Conservation (phyloP, 1,140 invertebrate genomes). For the Stegodyphus dumicola region DNA sequence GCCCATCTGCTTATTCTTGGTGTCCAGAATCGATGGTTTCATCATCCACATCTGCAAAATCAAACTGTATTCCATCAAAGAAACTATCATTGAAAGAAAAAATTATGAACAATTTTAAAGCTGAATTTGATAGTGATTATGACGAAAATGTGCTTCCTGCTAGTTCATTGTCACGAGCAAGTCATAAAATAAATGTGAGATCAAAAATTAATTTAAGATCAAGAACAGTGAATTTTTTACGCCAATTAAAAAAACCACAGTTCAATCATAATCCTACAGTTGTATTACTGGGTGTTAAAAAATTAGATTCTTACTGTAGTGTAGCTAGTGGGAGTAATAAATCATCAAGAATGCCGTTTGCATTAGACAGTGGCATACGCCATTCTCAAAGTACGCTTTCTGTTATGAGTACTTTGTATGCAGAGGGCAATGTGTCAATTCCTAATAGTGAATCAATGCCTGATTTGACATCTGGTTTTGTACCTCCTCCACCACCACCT, state of each 20-base stretch:
- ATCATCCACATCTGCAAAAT: constrained; percentile 4
- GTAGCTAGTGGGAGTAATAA: constrained; percentile 65
- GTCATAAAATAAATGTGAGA: constrained; percentile 48
- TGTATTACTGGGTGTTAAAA: constrained; percentile 68
- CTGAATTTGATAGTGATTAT: constrained; percentile 51
- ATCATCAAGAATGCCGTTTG: constrained; percentile 41
- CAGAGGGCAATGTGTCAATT: constrained; percentile 35
- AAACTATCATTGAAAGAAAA: constrained; percentile 59
- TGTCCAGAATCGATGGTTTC: constrained; percentile 48
- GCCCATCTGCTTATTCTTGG: constrained; percentile 60
- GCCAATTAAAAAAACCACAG: constrained; percentile 63
- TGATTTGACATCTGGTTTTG: constrained; percentile 65
- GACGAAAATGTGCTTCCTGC: constrained; percentile 47
- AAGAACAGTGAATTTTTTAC: constrained; percentile 60
- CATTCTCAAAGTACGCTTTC: constrained; percentile 76
- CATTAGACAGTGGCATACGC: constrained; percentile 67
- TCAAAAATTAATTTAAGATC: constrained; percentile 60
- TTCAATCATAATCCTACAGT: constrained; percentile 66
- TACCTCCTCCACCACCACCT: constrained; percentile 58
- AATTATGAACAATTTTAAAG: constrained; percentile 54
- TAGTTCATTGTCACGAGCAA: constrained; percentile 29
- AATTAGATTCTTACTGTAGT: constrained; percentile 68
- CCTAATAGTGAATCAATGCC: constrained; percentile 69
- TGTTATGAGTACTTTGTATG: constrained; percentile 65
- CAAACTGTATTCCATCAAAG: constrained; percentile 19